These are phyloP conservation scores for Petrocephalus microphthalmus DNA, from an alignment of 2,113 vertebrate genomes.

Conservation along the genomic window DNA sequence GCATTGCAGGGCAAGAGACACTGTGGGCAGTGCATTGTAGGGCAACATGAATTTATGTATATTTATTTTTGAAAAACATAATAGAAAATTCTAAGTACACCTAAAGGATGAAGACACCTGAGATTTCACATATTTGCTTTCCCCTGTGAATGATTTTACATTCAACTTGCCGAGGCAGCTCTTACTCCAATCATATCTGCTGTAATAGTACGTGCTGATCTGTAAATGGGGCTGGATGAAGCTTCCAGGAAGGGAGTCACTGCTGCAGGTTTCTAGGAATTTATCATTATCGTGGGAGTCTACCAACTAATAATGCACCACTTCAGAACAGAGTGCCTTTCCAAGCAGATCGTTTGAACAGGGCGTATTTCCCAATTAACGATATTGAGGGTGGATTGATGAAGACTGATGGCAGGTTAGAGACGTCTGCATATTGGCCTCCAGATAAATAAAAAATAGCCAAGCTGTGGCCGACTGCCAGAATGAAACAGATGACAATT, in stretches of 20 bases:
- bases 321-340: slow-evolving; percentile 9
- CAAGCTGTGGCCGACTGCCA: slow-evolving; percentile 58
- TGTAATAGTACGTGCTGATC: neutral
- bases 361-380: slow-evolving; percentile 53
- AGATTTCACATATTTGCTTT: neutral
- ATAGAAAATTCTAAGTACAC: neutral
- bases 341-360: slow-evolving; percentile 55
- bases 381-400: slow-evolving; percentile 57
- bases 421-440: slow-evolving; percentile 40
- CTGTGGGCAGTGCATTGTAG: neutral
- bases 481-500: slow-evolving; percentile 50
- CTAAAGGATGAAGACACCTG: neutral
- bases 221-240: neutral
- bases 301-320: neutral
- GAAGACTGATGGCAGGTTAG: slow-evolving; percentile 52
- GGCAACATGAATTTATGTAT: neutral
- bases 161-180: neutral
- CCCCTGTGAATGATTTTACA: neutral
- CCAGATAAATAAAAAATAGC: slow-evolving; percentile 73
- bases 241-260: neutral
- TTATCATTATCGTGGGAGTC: neutral
- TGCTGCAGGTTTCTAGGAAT: neutral
- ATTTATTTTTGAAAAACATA: neutral
- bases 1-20: neutral
- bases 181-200: neutral